Percentiles rank a stretch among this genome's conserved stretches.
These are phyloP conservation scores for Myiotriccus ornatus DNA, from an alignment of 2,797 vertebrate species.

Conservation along the genomic window DNA sequence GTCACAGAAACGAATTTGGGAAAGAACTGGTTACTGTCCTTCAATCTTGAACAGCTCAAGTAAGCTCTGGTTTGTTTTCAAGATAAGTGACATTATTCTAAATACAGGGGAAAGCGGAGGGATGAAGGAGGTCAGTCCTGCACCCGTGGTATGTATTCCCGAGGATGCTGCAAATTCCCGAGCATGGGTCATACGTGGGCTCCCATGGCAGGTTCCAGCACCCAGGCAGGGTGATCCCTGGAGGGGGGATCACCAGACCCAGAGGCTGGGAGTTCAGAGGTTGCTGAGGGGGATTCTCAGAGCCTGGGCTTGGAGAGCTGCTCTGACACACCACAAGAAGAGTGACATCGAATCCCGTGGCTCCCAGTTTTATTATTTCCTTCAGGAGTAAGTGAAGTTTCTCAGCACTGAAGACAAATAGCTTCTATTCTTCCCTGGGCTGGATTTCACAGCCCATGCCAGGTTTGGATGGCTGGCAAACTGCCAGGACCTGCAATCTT, in stretches of 20 bases:
- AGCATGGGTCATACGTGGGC: neutral
- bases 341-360: rapidly evolving
- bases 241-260: rapidly evolving
- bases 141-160: rapidly evolving
- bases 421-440: neutral
- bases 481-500: rapidly evolving
- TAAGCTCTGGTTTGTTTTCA: neutral
- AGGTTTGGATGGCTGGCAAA: neutral
- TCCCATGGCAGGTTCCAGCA: rapidly evolving
- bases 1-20: neutral
- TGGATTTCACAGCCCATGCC: too few relatives aligned
- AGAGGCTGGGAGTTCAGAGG: rapidly evolving
- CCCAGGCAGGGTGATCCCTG: rapidly evolving
- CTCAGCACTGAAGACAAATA: neutral
- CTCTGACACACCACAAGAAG: neutral
- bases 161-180: neutral
- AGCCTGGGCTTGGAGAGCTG: neutral
- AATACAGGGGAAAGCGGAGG: neutral
- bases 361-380: neutral
- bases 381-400: neutral
- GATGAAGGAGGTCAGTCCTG: neutral
- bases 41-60: neutral
- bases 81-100: neutral
- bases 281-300: neutral
- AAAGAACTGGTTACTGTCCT: neutral